phyloP scores from a whole-genome alignment of 1,140 invertebrate genomes.

The Lutraria rhynchaena region DNA sequence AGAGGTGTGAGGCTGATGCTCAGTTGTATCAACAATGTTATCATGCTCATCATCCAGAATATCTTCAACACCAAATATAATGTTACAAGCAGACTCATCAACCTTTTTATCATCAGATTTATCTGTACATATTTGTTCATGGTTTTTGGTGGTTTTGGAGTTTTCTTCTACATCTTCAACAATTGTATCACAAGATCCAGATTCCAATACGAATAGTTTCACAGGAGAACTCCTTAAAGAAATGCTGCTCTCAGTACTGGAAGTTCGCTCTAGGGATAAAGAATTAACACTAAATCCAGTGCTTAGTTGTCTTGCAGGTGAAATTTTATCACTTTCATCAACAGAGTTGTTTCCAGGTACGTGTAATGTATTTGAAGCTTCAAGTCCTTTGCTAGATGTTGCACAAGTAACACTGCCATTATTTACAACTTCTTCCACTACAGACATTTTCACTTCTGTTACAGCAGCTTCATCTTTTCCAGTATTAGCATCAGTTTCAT shows the following conservation, averaged over 20 bases:
- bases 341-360: too few relatives aligned
- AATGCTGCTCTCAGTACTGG: conserved; percentile 31
- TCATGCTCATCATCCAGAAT: not conserved
- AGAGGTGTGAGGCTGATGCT: too few relatives aligned
- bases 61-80: conserved; percentile 31
- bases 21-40: not conserved
- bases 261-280: conserved; percentile 10
- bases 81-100: not conserved
- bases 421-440: too few relatives aligned
- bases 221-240: conserved; percentile 24
- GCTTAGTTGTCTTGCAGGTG: conserved; percentile 34
- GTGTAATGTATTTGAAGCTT: too few relatives aligned
- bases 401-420: too few relatives aligned
- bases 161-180: conserved; percentile 3
- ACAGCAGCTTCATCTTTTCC: not conserved
- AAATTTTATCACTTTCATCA: not conserved
- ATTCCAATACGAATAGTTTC: not conserved
- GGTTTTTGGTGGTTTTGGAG: not conserved
- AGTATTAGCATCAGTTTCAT: not conserved
- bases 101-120: not conserved
- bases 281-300: conserved; percentile 44
- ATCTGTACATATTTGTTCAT: not conserved
- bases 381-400: too few relatives aligned
- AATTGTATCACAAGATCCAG: conserved; percentile 25
- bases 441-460: too few relatives aligned